Evolutionary conservation across 2,797 vertebrate genomes (phyloP), one percentile per base, ranked within the genome.

Genomic region (Catostomus latipinnis): DNA sequence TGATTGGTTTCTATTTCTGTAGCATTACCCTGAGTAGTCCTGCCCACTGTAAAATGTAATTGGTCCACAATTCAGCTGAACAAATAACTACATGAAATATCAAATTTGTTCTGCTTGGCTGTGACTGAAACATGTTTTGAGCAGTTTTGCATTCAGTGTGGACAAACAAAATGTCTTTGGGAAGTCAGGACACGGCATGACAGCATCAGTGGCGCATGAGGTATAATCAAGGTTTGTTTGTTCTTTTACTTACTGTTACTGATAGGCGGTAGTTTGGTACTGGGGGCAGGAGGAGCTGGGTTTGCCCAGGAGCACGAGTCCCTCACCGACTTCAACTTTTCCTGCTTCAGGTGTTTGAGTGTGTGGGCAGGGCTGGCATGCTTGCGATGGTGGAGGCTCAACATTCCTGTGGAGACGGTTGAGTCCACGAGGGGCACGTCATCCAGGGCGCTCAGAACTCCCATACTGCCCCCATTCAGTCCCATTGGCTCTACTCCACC

Each of bases 401-500:
- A 87, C 58, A 93, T 93, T 74, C 93, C 93, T 7, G 93, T 94
- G 76, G 93, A 93, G 84, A 95, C 91, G 0, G 93, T 92, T 87
- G 95, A 91, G 78, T 96, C 94, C 81, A 94, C 86, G 46, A 94
- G 92, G 45, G 94, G 93, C 82, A 89, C 71, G 82, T 96, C 95
- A 86, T 94, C 96, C 91, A 95, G 91, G 90, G 92, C 88, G 82
- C 93, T 92, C 88, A 96, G 93, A 92, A 97, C 96, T 92, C 95
- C 96, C 92, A 94, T 91, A 88, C 93, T 83, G 83, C 96, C 96
- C 89, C 95, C 94, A 50, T 95, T 94, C 74, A 90, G 91, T 86
- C 91, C 92, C 22, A 93, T 94, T 94, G 93, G 94, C 87, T 96
- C 96, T 96, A 98, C 94, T 94, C 96, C 96, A 88, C 96, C 94